A percentile compares a stretch with the other conserved stretches of the same genome.
Conservation (phyloP, 2,113 vertebrate species). For the Columba livia region DNA sequence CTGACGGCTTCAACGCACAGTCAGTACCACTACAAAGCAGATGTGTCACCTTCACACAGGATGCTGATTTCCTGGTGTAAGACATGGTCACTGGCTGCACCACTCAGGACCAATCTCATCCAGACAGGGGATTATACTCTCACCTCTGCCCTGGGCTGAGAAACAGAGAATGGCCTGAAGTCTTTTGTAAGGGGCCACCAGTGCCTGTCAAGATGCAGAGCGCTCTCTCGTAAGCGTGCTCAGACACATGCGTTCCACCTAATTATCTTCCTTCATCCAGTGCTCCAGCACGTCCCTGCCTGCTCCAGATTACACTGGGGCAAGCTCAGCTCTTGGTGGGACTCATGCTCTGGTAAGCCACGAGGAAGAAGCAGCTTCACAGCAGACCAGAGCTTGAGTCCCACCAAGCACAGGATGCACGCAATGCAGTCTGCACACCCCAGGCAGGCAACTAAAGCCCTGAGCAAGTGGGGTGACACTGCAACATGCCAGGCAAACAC, state of each 20-base stretch:
- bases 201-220: background rate
- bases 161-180: background rate
- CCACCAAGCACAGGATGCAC: background rate
- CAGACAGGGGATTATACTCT: background rate
- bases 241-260: background rate
- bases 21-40: background rate
- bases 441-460: background rate
- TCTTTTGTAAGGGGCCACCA: background rate
- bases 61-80: background rate
- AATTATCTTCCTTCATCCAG: background rate
- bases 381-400: background rate
- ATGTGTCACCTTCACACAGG: accelerated
- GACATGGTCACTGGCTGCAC: background rate
- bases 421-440: background rate
- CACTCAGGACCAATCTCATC: background rate
- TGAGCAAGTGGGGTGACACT: background rate
- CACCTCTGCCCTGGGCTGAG: background rate
- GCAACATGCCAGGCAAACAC: background rate
- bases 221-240: background rate
- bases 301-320: background rate
- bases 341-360: background rate
- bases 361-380: accelerated
- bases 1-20: background rate
- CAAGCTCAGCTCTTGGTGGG: background rate
- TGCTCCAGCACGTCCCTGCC: background rate